phyloP scores from a whole-genome alignment of 2,797 vertebrate genomes.

The Scyliorhinus canicula region DNA sequence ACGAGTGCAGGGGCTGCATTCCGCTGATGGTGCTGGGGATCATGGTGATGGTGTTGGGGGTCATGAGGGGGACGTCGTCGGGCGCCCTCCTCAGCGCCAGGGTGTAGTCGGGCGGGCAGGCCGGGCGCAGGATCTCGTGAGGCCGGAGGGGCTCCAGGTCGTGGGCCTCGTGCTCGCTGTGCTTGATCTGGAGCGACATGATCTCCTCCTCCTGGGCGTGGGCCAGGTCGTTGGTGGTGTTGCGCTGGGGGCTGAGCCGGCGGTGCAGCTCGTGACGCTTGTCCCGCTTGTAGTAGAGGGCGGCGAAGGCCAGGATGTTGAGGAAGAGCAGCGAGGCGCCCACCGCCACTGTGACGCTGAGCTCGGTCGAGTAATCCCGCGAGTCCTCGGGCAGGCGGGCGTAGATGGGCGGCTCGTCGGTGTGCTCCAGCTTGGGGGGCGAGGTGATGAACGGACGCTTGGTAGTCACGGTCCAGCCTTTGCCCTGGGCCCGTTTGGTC shows the following conservation, averaged over 20 bases:
- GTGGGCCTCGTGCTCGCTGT: slow-evolving; percentile 71
- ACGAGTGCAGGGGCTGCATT: slow-evolving; percentile 82
- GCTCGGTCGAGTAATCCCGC: slow-evolving; percentile 83
- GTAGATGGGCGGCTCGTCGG: slow-evolving; percentile 57
- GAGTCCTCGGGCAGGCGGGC: slow-evolving; percentile 73
- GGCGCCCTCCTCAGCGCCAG: slow-evolving; percentile 80
- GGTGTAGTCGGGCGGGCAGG: slow-evolving; percentile 87
- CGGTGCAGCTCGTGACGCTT: slow-evolving; percentile 78
- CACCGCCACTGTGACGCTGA: slow-evolving; percentile 83
- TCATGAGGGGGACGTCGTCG: slow-evolving; percentile 81
- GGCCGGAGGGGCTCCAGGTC: slow-evolving; percentile 75
- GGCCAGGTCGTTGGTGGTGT: slow-evolving; percentile 76
- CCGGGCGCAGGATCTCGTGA: slow-evolving; percentile 73
- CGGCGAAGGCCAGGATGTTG: slow-evolving; percentile 86
- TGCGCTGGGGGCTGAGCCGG: slow-evolving; percentile 73
- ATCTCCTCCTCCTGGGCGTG: slow-evolving; percentile 82
- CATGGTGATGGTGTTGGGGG: slow-evolving; percentile 86
- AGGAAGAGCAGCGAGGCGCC: slow-evolving; percentile 87
- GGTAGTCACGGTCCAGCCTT: slow-evolving; percentile 60
- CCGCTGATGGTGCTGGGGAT: slow-evolving; percentile 79
- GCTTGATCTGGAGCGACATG: slow-evolving; percentile 86
- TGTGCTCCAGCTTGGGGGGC: slow-evolving; percentile 58
- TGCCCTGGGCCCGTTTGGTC: slow-evolving; percentile 53
- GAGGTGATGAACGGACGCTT: slow-evolving; percentile 68
- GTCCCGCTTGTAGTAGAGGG: slow-evolving; percentile 89